Percentiles rank a stretch among this genome's conserved stretches.
Conservation (phyloP, 2,888 invertebrate genomes). For the Scaptomyza caliginosa region DNA sequence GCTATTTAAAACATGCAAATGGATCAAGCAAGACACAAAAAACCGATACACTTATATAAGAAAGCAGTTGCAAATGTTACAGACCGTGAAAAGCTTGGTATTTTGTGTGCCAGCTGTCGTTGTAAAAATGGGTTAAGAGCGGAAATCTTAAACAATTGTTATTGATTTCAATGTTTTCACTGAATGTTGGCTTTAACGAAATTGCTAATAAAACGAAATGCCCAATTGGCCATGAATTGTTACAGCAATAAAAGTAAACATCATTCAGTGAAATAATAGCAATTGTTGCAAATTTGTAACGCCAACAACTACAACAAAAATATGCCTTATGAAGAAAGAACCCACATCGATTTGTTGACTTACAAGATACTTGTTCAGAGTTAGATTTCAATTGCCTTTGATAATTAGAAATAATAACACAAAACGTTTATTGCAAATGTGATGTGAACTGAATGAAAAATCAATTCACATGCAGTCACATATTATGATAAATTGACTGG, state of each 20-base stretch:
- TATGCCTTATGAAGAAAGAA: constrained; percentile 28
- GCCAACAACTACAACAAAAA: constrained; percentile 50
- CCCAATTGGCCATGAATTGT: constrained; percentile 64
- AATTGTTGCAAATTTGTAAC: constrained; percentile 47
- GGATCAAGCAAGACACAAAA: constrained; percentile 23
- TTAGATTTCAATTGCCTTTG: constrained; percentile 14
- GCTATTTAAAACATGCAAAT: constrained; percentile 59
- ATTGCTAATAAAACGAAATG: constrained; percentile 19
- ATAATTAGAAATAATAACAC: constrained; percentile 19
- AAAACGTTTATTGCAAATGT: constrained; percentile 4
- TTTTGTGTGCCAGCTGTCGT: constrained; percentile 7
- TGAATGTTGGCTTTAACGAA: constrained; percentile 2
- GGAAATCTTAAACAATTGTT: constrained; percentile 32
- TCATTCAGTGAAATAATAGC: constrained; percentile 19
- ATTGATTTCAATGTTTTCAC: constrained; percentile 26
- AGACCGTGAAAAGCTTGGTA: constrained; percentile 59
- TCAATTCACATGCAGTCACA: neutral
- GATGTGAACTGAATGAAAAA: constrained; percentile 14
- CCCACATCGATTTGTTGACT: constrained; percentile 35
- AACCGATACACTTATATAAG: constrained; percentile 60
- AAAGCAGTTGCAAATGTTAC: constrained; percentile 43
- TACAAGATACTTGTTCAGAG: constrained; percentile 15
- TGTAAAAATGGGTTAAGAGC: constrained; percentile 13
- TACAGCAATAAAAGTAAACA: constrained; percentile 24
- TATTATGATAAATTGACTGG: neutral